Conservation (phyloP, 1,140 invertebrate species). For the Caenorhabditis brenneri region DNA sequence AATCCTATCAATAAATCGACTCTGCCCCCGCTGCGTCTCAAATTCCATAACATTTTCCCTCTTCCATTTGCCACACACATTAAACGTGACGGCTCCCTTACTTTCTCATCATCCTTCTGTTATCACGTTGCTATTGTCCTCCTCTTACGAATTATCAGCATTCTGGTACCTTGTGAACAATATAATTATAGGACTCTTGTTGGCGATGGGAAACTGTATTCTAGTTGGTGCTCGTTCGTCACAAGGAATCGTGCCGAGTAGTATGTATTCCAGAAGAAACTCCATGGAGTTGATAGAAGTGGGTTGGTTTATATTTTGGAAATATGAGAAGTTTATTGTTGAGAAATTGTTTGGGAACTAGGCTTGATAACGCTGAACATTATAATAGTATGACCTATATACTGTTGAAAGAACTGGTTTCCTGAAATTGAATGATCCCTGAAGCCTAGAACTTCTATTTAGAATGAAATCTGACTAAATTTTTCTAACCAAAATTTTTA, state of each 20-base stretch:
- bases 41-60: background rate
- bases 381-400: too few relatives aligned
- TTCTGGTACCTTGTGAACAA: background rate
- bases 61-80: background rate
- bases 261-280: background rate
- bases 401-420: too few relatives aligned
- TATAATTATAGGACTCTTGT: too few relatives aligned
- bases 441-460: too few relatives aligned
- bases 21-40: constrained; percentile 34
- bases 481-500: background rate
- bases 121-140: background rate
- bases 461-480: too few relatives aligned
- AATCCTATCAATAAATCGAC: too few relatives aligned
- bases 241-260: background rate
- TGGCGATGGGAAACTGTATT: background rate
- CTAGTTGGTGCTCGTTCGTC: background rate
- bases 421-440: too few relatives aligned
- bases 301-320: background rate
- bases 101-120: background rate
- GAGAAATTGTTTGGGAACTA: too few relatives aligned
- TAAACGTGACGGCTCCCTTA: background rate
- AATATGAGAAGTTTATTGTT: too few relatives aligned
- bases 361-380: too few relatives aligned
- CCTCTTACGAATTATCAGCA: background rate
- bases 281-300: background rate